Evolutionary conservation across 2,888 invertebrate species (phyloP).

Genomic region (Shargacucullia verbasci): DNA sequence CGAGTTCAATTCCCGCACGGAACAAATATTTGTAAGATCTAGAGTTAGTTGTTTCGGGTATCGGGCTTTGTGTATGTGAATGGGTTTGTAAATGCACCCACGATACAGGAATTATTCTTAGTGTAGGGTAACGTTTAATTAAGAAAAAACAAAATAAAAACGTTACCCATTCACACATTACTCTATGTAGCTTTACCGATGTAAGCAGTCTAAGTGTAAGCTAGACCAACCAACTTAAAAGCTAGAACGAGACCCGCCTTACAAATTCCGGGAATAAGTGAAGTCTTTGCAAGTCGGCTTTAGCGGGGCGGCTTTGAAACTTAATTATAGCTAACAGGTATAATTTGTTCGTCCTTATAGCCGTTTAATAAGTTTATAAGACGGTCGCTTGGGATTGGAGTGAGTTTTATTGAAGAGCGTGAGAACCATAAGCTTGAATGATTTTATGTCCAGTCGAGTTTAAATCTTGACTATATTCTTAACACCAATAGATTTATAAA

Average conservation of each 20-base stretch:
- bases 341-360: conserved; percentile 68
- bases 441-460: too few relatives aligned
- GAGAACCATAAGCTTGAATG: too few relatives aligned
- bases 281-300: conserved; percentile 55
- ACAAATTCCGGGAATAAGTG: conserved; percentile 50
- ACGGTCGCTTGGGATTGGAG: conserved; percentile 26
- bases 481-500: too few relatives aligned
- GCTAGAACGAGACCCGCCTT: conserved; percentile 4
- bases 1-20: too few relatives aligned
- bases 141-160: too few relatives aligned
- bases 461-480: too few relatives aligned
- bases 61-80: too few relatives aligned
- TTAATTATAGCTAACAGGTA: conserved; percentile 69
- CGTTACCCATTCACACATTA: conserved; percentile 4
- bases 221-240: conserved; percentile 11
- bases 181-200: conserved; percentile 7
- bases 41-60: too few relatives aligned
- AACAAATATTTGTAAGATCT: too few relatives aligned
- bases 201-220: neutral
- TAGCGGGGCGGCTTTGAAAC: conserved; percentile 58
- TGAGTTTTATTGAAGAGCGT: neutral
- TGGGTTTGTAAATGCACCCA: too few relatives aligned
- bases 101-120: too few relatives aligned
- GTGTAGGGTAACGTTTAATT: too few relatives aligned
- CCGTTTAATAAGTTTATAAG: conserved; percentile 64